A percentile compares a stretch with the other conserved stretches of the same genome.
phyloP scores from a whole-genome alignment of 2,888 invertebrate genomes.

The Melanostoma scalare region DNA sequence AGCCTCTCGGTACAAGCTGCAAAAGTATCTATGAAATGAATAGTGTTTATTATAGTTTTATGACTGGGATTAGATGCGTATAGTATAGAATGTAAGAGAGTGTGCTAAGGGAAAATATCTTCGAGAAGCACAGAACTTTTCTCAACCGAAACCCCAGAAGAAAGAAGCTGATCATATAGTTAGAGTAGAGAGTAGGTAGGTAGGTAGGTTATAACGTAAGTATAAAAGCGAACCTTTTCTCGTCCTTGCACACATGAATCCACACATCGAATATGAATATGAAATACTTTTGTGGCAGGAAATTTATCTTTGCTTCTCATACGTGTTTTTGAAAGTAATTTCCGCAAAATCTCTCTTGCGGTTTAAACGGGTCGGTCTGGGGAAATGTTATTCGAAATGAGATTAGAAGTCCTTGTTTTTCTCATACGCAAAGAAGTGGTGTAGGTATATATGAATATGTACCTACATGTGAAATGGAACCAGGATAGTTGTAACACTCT shows the following conservation, averaged over 20 bases:
- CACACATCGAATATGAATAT: conserved; percentile 60
- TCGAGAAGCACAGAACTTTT: conserved; percentile 59
- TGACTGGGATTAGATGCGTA: conserved; percentile 47
- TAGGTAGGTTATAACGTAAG: not conserved
- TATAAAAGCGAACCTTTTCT: conserved; percentile 56
- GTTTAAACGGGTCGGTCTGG: conserved; percentile 36
- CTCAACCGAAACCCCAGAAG: conserved; percentile 46
- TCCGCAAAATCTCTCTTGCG: conserved; percentile 72
- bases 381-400: conserved; percentile 68
- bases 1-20: not conserved
- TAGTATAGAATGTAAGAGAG: not conserved
- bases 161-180: conserved; percentile 16
- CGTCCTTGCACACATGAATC: conserved; percentile 46
- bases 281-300: conserved; percentile 72
- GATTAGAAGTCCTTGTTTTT: conserved; percentile 71
- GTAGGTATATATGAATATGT: too few relatives aligned
- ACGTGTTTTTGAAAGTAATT: conserved; percentile 73
- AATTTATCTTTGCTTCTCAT: conserved; percentile 73
- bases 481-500: conserved; percentile 36
- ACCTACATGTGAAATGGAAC: conserved; percentile 41
- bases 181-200: too few relatives aligned
- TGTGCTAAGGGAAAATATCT: conserved; percentile 53
- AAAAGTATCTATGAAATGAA: conserved; percentile 55
- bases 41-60: conserved; percentile 65
- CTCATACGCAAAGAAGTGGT: conserved; percentile 1